Percentiles rank a stretch among this genome's conserved stretches.
Conservation (phyloP, 2,888 invertebrate genomes). For the Alsophila aescularia region DNA sequence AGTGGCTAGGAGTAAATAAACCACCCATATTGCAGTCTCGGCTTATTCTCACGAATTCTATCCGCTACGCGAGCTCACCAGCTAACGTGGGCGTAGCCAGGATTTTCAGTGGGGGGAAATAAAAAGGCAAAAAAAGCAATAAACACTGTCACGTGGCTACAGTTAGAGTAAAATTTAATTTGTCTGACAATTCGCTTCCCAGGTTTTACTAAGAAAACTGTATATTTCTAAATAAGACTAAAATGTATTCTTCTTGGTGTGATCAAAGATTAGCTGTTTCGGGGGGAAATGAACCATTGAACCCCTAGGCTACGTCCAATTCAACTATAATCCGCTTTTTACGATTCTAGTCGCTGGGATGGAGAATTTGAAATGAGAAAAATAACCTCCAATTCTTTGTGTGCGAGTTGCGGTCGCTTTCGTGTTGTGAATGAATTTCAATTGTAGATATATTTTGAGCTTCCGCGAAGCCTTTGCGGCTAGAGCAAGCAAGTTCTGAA, state of each 20-base stretch:
- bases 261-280: background rate
- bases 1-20: conserved; percentile 80
- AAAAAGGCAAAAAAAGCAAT: background rate
- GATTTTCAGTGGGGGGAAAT: conserved; percentile 1
- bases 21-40: conserved; percentile 79
- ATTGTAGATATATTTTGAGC: conserved; percentile 32
- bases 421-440: conserved; percentile 67
- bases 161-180: no score
- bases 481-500: conserved; percentile 2
- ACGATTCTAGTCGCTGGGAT: conserved; percentile 78
- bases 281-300: background rate
- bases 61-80: conserved; percentile 65
- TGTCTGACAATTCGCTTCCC: no score
- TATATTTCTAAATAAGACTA: no score
- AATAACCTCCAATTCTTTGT: conserved; percentile 77
- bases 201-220: no score
- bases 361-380: conserved; percentile 81
- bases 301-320: conserved; percentile 7
- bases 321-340: conserved; percentile 81
- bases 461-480: conserved; percentile 11
- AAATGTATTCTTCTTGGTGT: no score
- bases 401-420: conserved; percentile 60
- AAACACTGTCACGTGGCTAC: background rate
- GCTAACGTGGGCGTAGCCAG: conserved; percentile 8
- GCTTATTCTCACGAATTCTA: conserved; percentile 78